Evolutionary conservation across 2,797 vertebrate species (phyloP), one percentile per base, ranked within the genome.

Genomic region (Spheniscus humboldti): DNA sequence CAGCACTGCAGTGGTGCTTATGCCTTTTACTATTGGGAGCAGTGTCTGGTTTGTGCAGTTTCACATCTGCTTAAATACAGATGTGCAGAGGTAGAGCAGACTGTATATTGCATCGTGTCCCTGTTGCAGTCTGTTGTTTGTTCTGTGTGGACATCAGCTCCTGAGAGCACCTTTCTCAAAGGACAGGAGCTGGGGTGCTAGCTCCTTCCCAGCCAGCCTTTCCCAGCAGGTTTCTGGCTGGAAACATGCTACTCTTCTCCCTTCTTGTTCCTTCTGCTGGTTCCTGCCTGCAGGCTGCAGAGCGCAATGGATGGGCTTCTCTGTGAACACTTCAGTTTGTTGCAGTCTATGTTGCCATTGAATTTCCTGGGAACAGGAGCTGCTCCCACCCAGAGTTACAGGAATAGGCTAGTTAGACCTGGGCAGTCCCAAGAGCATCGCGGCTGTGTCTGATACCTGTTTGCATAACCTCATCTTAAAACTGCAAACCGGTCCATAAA

Each of bases 61-160:
- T 74, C 7, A 5, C 11, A 3, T 48, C 60, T 37, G 47, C n/a
- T 50, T 30, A 33, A 37, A 27, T 13, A 19, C 10, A 7, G 81
- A n/a, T 0, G 17, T 5, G 37, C 39, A 16, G 66, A 30, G 63
- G 57, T 22, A 23, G 47, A 48, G 39, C 39, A 30, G 84, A 3
- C 2, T 3, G 8, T 1, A 7, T 27, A 1, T 17, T 9, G 64
- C 25, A 2, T 3, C 16, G 28, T 7, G 11, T 33, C 76, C 41
- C 56, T 50, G 35, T 12, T 13, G 35, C 37, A 59, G 39, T 31
- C 23, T 66, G 66, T 6, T 18, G 24, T 55, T 37, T 24, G 31
- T 19, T 41, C 37, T 8, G 27, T 1, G 12, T 3, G 72, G 23
- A 17, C 4, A 4, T 33, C 10, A 0, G 31, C 59, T 56, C 66